Percentiles rank a stretch among this genome's conserved stretches.
These are phyloP conservation scores for Hydrozoanthus tunicans DNA, from an alignment of 64 coral and sea anemone species.

Conservation along the genomic window DNA sequence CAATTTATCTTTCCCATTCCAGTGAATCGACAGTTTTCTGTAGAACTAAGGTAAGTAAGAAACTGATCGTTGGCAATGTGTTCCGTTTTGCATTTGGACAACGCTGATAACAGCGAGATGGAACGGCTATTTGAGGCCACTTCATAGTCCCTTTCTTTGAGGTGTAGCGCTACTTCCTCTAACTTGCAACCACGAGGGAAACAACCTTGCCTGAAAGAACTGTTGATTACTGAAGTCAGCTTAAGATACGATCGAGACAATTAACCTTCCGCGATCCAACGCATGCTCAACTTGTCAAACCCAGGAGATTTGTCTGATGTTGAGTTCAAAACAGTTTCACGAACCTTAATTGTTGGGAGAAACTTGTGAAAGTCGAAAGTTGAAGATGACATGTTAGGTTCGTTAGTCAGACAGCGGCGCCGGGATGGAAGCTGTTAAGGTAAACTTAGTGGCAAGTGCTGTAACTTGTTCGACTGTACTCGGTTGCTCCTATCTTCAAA, in stretches of 20 bases:
- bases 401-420: neutral
- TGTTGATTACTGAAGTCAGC: neutral
- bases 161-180: neutral
- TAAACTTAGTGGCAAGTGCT: conserved; percentile 1
- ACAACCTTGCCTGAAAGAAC: neutral
- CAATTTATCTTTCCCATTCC: conserved; percentile 29
- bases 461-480: neutral
- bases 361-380: neutral
- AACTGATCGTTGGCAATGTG: neutral
- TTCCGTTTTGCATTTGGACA: conserved; percentile 29
- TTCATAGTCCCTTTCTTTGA: conserved; percentile 32
- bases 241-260: neutral
- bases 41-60: neutral
- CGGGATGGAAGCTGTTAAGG: neutral
- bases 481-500: too few relatives aligned
- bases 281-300: neutral
- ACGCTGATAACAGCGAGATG: neutral
- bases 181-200: neutral
- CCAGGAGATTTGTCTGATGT: conserved; percentile 10
- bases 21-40: conserved; percentile 21
- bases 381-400: neutral
- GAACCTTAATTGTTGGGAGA: neutral
- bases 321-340: neutral
- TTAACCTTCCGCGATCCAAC: neutral
- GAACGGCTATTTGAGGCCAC: conserved; percentile 10